These are phyloP conservation scores for Pygoscelis antarcticus DNA, from an alignment of 2,113 vertebrate genomes.

Conservation along the genomic window DNA sequence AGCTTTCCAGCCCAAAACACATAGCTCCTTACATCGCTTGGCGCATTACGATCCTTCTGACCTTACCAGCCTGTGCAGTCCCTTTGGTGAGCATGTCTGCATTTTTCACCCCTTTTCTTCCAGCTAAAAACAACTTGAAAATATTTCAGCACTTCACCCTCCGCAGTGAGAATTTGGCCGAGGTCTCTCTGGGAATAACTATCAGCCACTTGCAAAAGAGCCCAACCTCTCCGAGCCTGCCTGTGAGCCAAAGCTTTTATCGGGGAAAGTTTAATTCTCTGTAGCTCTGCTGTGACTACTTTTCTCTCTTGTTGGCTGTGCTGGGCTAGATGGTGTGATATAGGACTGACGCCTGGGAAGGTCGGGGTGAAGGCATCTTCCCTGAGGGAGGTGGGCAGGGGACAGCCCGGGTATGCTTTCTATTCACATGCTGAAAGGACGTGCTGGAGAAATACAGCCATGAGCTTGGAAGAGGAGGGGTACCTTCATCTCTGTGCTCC, in stretches of 20 bases:
- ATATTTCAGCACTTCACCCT: slow-evolving; percentile 11
- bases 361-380: background rate
- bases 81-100: background rate
- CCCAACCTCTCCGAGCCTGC: background rate
- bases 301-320: background rate
- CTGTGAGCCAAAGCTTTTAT: slow-evolving; percentile 53
- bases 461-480: background rate
- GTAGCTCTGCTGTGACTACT: background rate
- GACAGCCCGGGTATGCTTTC: background rate
- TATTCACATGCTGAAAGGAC: background rate
- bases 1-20: background rate
- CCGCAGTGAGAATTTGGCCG: background rate
- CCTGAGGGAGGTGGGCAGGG: background rate
- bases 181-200: slow-evolving; percentile 27
- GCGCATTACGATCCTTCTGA: background rate
- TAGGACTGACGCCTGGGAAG: background rate
- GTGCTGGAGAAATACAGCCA: background rate
- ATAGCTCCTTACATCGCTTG: background rate
- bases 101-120: background rate
- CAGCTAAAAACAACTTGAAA: background rate
- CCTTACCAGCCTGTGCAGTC: background rate
- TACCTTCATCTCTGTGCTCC: background rate
- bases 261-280: background rate
- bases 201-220: slow-evolving; percentile 17
- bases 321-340: background rate